A percentile compares a stretch with the other conserved stretches of the same genome.
Evolutionary conservation across 2,797 vertebrate species (phyloP).

Genomic region (Chelonia mydas): DNA sequence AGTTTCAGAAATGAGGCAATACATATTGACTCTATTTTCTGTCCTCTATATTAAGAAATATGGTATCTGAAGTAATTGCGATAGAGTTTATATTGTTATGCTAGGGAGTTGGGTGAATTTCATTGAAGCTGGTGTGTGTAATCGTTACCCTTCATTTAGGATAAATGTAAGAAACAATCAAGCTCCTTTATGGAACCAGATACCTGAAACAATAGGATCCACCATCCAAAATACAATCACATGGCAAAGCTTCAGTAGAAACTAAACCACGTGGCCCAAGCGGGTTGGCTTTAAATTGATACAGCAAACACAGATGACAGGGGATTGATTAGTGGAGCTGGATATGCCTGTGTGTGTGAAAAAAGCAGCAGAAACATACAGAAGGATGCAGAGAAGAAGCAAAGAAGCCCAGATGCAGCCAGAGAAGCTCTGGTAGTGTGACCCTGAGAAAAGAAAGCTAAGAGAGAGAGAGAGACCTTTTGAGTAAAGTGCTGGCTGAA

Average conservation of each 20-base stretch:
- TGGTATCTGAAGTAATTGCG: not conserved
- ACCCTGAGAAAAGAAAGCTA: not conserved
- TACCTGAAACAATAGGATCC: not conserved
- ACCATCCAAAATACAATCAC: not conserved
- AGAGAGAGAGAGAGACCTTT: not conserved
- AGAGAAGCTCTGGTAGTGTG: not conserved
- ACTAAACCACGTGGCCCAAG: not conserved
- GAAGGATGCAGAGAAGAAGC: not conserved
- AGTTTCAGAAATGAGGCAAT: not conserved
- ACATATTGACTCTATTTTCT: not conserved
- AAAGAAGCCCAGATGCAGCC: not conserved
- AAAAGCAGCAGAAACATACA: not conserved
- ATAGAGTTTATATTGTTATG: not conserved
- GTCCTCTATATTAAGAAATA: not conserved
- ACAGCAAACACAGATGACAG: not conserved
- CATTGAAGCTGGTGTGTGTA: not conserved
- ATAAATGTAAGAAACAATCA: not conserved
- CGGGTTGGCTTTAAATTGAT: not conserved
- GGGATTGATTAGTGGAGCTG: not conserved
- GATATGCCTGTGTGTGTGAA: not conserved
- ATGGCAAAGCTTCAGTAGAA: not conserved
- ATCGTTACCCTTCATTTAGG: not conserved
- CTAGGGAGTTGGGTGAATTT: not conserved
- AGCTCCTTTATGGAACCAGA: not conserved
- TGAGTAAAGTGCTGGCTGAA: not conserved